A percentile compares a stretch with the other conserved stretches of the same genome.
phyloP scores from a whole-genome alignment of 2,888 invertebrate species.

The Parasteatoda lunata region DNA sequence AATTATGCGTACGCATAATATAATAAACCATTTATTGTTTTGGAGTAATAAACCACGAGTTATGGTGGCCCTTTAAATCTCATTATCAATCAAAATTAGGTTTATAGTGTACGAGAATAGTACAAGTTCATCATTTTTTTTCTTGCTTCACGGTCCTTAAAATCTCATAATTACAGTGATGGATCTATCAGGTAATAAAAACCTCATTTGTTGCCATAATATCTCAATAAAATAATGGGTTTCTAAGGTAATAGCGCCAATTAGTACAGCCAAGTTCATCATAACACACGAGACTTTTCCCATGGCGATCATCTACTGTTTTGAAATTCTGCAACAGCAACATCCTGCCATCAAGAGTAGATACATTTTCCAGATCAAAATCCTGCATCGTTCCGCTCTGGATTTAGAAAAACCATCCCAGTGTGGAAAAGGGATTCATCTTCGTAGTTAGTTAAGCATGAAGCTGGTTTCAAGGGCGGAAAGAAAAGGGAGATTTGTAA shows the following conservation, averaged over 20 bases:
- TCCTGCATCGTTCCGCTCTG: constrained; percentile 33
- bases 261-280: not conserved
- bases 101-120: no score
- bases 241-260: not conserved
- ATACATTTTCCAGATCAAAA: not conserved
- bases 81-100: no score
- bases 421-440: not conserved
- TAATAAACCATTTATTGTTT: no score
- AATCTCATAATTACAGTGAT: no score
- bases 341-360: not conserved
- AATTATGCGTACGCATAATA: no score
- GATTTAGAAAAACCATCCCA: constrained; percentile 3
- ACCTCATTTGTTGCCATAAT: no score
- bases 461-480: not conserved
- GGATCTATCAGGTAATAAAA: no score
- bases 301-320: not conserved
- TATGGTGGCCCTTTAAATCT: no score
- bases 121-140: no score
- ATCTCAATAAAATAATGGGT: not conserved
- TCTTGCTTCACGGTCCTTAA: no score
- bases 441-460: constrained; percentile 29
- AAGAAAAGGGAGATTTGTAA: not conserved
- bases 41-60: no score
- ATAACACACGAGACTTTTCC: not conserved
- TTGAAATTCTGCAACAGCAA: not conserved